phyloP scores from a whole-genome alignment of 2,797 vertebrate genomes.

The Pseudomugil gertrudae region DNA sequence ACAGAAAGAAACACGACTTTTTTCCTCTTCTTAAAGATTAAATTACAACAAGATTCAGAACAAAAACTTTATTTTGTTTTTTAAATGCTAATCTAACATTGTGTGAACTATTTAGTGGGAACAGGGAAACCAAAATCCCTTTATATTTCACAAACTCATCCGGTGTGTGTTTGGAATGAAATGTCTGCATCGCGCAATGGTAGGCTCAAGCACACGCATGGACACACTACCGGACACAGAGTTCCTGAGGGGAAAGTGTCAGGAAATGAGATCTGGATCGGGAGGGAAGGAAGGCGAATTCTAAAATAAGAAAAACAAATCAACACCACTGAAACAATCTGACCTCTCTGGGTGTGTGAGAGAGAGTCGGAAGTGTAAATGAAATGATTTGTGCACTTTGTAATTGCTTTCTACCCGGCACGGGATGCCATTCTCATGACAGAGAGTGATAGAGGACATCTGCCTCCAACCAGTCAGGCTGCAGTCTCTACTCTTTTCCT shows the following conservation, averaged over 20 bases:
- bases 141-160: slow-evolving; percentile 7
- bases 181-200: neutral
- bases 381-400: slow-evolving; percentile 52
- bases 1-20: neutral
- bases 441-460: slow-evolving; percentile 8
- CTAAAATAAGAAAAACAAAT: slow-evolving; percentile 72
- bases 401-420: slow-evolving; percentile 50
- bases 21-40: too few species aligned
- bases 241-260: slow-evolving; percentile 52
- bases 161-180: slow-evolving; percentile 28
- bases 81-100: neutral
- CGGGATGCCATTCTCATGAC: slow-evolving; percentile 4
- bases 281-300: slow-evolving; percentile 58
- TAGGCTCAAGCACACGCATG: slow-evolving; percentile 29
- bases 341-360: neutral
- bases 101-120: neutral
- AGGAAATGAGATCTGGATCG: slow-evolving; percentile 70
- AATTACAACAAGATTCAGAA: too few species aligned
- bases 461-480: too few species aligned
- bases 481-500: neutral
- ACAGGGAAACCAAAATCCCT: neutral
- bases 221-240: slow-evolving; percentile 14
- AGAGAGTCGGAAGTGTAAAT: slow-evolving; percentile 46
- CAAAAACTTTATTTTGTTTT: too few species aligned
- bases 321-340: slow-evolving; percentile 55